Base-by-base conservation (phyloP, 1,140 invertebrate genomes). In the Bombus sylvicola region DNA sequence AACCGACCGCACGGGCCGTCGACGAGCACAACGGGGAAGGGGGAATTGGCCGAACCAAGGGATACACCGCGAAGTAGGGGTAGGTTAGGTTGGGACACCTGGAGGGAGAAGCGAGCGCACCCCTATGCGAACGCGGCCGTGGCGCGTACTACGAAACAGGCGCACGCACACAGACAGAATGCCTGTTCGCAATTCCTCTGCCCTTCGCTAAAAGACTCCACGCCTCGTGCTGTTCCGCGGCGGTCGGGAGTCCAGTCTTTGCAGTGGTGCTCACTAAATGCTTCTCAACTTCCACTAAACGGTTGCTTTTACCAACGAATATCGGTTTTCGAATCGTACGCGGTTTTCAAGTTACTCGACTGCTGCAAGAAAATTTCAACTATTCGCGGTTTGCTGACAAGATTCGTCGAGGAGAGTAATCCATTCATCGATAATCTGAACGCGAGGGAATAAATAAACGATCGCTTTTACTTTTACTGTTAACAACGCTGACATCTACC, bases 81-180 rank as follows among this genome's bases (percentile, higher is more conserved):
- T 87, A 82, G 85, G 89, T 89, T 89, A 87, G 89, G 89, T 83
- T 90, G 83, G 83, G 81, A 83, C 59, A 83, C 59, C 84, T 78
- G 86, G 31, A 62, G 68, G 88, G 86, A 81, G 74, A 81, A 53
- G 72, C 31, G 73, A 87, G 89, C 90, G 90, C 90, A 73, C 89
- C 89, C 89, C 76, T 90, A 75, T 71, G 80, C 83, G 82, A 85
- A 28, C 83, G 89, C 37, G 89, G 89, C 82, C 72, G 80, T 22
- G 62, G 41, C 41, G 76, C 76, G 89, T 88, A 90, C 89, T 90
- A 90, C 68, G 41, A 59, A 72, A 76, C 62, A 28, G 53, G 72
- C 59, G 85, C 64, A 71, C 71, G 71, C 78, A 83, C 37, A 59
- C 64, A 53, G 68, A 64, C 71, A 85, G 85, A 72, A 43, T 69